Evolutionary conservation across 2,888 invertebrate genomes (phyloP), one percentile per base, ranked within the genome.

Genomic region (Dorcus parallelipipedus): DNA sequence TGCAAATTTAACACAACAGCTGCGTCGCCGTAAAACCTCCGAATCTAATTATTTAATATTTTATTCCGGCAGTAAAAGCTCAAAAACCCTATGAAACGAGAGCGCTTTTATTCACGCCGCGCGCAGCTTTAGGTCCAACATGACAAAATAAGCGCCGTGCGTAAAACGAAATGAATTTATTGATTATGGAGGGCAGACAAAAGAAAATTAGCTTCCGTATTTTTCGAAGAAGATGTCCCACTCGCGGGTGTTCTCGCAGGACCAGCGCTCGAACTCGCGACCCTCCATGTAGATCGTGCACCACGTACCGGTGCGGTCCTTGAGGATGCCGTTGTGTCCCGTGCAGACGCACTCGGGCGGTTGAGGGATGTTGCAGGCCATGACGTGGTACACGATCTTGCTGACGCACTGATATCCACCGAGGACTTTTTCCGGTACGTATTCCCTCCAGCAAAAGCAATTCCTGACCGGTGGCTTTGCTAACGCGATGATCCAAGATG

Each of bases 251-350:
- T 75, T 75, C 56, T 75, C 75, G 57, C 75, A 75, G 3, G 73
- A 72, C 75, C 75, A 75, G 42, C 74, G 62, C 66, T 57, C 69
- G 45, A 70, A 58, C 61, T 74, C 74, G 53, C 69, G 61, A 7
- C 75, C 75, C 58, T 67, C 68, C 47, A 62, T 67, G 62, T 71
- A 74, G 54, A 67, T 67, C 3, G 73, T 72, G 58, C 75, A 75
- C 74, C 74, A 75, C 48, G 74, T 74, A 48, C 75, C 75, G 51
- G 72, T 73, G 54, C 68, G 59, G 56, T 75, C 75, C 57, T 73
- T 74, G 49, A 75, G 65, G 48, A 75, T 73, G 47, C 59, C 55
- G 39, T 60, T 56, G 52, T 61, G 56, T 42, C 61, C 61, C 5
- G 62, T 61, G 48, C 65, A 65, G 50, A 56, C 52, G 38, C 65